Conservation (phyloP, 2,113 vertebrate genomes). For the Jacana jacana region DNA sequence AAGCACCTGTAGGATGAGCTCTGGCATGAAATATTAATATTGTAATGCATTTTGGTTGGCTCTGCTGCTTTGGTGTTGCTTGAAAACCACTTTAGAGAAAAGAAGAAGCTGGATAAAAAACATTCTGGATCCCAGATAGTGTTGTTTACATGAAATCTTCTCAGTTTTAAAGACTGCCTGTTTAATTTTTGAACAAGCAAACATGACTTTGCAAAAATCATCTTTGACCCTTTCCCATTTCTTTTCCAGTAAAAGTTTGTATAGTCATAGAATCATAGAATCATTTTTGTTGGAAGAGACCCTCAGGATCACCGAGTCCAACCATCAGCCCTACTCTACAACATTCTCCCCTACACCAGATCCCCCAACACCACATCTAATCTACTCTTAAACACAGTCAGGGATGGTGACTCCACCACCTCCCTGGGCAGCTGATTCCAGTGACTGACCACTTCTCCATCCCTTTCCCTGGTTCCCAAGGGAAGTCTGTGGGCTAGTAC, state of each 20-base stretch:
- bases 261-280: too few relatives aligned
- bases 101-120: background rate
- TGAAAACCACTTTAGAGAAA: background rate
- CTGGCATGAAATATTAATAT: background rate
- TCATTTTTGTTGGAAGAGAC: too few relatives aligned
- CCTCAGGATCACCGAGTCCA: too few relatives aligned
- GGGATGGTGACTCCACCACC: too few relatives aligned
- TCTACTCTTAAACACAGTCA: too few relatives aligned
- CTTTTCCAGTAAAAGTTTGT: background rate
- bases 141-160: background rate
- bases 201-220: background rate
- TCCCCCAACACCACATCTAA: too few relatives aligned
- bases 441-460: too few relatives aligned
- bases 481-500: accelerated
- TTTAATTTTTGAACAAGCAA: background rate
- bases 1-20: background rate
- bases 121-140: background rate
- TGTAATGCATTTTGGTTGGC: background rate
- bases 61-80: background rate
- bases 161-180: background rate
- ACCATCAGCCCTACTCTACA: too few relatives aligned
- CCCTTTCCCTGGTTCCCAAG: background rate
- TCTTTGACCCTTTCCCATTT: background rate
- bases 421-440: too few relatives aligned
- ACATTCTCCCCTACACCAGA: too few relatives aligned